A percentile compares a stretch with the other conserved stretches of the same genome.
These are phyloP conservation scores for Bos taurus DNA, from an alignment of 2,113 vertebrate genomes.

Conservation along the genomic window ARS-UCD2.0 NC_037335.1:106793001-106793500, in stretches of 20 bases:
- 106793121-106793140: background rate
- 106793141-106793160: background rate
- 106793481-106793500: too few relatives aligned
- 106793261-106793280: background rate
- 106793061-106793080: slow-evolving; percentile 35
- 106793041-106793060: slow-evolving; percentile 39
- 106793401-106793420: background rate
- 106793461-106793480: too few relatives aligned
- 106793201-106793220: background rate
- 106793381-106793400: background rate
- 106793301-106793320: background rate
- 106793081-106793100: slow-evolving; percentile 7
- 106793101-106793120: background rate
- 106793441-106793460: too few relatives aligned
- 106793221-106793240: background rate
- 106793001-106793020: slow-evolving; percentile 50
- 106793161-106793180: background rate
- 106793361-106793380: background rate
- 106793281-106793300: background rate
- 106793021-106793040: slow-evolving; percentile 65
- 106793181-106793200: background rate
- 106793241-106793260: background rate
- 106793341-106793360: background rate
- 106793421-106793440: background rate
- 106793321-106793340: background rate